These are phyloP conservation scores for Cathartes aura DNA, from an alignment of 2,113 vertebrate species.

Conservation along the genomic window DNA sequence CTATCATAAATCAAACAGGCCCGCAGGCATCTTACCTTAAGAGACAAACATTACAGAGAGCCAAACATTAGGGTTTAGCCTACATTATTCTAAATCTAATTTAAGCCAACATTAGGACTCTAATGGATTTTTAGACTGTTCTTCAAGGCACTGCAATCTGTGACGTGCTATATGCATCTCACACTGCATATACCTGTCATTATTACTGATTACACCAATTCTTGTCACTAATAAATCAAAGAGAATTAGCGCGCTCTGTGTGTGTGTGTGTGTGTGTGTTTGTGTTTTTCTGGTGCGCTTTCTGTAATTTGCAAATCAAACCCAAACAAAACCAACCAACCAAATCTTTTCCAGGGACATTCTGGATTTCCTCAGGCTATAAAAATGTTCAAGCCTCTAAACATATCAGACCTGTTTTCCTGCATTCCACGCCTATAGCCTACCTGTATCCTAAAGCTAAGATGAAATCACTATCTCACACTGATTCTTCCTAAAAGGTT, in stretches of 20 bases:
- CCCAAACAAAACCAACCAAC: background rate
- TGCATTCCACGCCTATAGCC: background rate
- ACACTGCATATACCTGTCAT: background rate
- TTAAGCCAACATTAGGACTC: background rate
- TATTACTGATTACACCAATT: background rate
- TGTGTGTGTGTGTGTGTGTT: too few species aligned
- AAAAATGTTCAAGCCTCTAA: background rate
- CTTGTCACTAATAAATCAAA: background rate
- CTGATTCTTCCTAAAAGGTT: background rate
- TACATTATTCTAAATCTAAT: background rate
- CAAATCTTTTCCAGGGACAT: background rate
- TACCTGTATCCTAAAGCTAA: background rate
- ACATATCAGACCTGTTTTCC: background rate
- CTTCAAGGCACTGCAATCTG: background rate
- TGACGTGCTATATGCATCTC: background rate
- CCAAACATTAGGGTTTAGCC: background rate
- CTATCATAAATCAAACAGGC: background rate
- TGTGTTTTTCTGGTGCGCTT: background rate
- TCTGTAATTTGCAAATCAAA: conserved; percentile 19
- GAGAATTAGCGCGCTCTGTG: background rate
- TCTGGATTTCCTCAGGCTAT: conserved; percentile 8
- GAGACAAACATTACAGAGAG: background rate
- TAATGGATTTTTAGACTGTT: background rate
- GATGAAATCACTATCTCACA: background rate
- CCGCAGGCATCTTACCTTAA: background rate